Evolutionary conservation across 1,140 invertebrate genomes (phyloP).

Genomic region (Drosophila grimshawi): DNA sequence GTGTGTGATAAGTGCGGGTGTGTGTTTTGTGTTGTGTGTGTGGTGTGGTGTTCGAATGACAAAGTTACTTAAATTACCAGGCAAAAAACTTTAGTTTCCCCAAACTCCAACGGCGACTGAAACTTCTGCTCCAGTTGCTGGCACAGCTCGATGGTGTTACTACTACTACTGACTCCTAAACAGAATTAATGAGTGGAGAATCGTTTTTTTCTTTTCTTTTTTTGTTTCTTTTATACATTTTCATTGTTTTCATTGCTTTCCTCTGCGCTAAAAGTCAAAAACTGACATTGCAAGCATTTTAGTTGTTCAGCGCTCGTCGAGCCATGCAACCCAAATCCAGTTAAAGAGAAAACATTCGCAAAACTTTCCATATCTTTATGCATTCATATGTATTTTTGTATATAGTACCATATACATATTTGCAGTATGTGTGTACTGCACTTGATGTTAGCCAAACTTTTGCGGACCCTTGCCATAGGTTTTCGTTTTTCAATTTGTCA

Average conservation of each 20-base stretch:
- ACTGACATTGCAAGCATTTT: constrained; percentile 40
- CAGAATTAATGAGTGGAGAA: constrained; percentile 69
- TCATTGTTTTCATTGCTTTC: constrained; percentile 15
- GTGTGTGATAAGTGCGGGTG: constrained; percentile 12
- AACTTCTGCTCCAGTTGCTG: constrained; percentile 9
- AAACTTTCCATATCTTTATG: constrained; percentile 37
- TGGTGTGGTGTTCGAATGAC: constrained; percentile 57
- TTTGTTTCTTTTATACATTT: neutral
- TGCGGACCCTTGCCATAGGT: neutral
- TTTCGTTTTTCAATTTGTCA: neutral
- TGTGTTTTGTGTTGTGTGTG: constrained; percentile 34
- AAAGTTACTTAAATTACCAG: constrained; percentile 76
- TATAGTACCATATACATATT: neutral
- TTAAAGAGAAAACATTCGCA: constrained; percentile 43
- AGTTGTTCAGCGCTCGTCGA: constrained; percentile 3
- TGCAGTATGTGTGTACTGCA: too few relatives aligned
- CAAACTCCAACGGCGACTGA: neutral
- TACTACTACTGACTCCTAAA: constrained; percentile 55
- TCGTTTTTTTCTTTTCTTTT: constrained; percentile 20
- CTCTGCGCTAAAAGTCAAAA: constrained; percentile 44
- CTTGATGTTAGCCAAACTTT: constrained; percentile 9
- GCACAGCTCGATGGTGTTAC: constrained; percentile 23
- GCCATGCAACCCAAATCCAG: constrained; percentile 58
- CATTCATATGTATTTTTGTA: neutral
- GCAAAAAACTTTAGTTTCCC: constrained; percentile 61